Evolutionary conservation across 2,797 vertebrate species (phyloP).

Genomic region (Darevskia mixta): DNA sequence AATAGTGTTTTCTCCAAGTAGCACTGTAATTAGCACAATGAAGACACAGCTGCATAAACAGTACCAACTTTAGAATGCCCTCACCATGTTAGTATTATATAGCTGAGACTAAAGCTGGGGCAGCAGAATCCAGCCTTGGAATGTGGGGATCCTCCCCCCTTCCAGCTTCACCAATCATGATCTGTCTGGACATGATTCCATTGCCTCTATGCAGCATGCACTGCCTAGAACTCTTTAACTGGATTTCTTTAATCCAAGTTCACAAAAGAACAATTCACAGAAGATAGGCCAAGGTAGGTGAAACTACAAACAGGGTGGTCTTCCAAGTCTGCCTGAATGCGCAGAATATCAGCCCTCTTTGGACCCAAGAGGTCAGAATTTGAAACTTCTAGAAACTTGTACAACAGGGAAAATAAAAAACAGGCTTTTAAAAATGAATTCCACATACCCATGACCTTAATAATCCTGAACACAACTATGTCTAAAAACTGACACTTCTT

Average conservation of each 20-base stretch:
- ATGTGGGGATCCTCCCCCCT: not conserved
- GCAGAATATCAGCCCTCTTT: not conserved
- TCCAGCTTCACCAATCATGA: not conserved
- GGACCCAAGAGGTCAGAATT: not conserved
- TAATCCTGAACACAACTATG: not conserved
- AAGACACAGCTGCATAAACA: not conserved
- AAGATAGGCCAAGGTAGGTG: not conserved
- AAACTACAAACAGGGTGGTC: not conserved
- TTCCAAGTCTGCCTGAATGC: not conserved
- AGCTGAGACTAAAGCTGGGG: not conserved
- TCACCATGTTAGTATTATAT: not conserved
- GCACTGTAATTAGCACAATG: not conserved
- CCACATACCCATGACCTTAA: not conserved
- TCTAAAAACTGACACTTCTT: too few species aligned
- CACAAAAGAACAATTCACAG: not conserved
- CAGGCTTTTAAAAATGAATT: not conserved
- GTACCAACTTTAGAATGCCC: not conserved
- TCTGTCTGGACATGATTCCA: not conserved
- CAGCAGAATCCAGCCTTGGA: not conserved
- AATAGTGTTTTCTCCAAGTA: not conserved
- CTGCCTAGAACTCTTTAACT: not conserved
- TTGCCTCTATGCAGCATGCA: too few species aligned
- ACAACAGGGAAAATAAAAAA: not conserved
- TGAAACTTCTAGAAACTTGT: not conserved
- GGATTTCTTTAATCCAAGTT: not conserved